phyloP scores from a whole-genome alignment of 2,113 vertebrate genomes.

The cattle (Bos taurus) region DNA sequence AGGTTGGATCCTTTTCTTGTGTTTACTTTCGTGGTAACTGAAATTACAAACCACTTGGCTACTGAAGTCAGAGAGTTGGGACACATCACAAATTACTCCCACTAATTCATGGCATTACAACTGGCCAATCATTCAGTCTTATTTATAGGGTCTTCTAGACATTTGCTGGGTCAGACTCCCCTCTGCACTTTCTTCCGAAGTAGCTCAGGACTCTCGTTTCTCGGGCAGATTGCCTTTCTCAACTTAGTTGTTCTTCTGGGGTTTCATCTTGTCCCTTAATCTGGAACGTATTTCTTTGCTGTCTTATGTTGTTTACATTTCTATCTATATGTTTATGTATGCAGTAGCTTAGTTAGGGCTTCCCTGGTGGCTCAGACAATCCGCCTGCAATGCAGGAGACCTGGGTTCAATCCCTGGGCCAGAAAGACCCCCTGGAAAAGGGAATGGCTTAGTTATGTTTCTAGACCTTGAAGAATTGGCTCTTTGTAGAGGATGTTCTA shows the following conservation, averaged over 20 bases:
- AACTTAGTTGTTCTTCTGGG: background rate
- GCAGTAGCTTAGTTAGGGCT: background rate
- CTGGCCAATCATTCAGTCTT: background rate
- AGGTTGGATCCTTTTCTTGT: background rate
- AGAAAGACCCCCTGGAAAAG: background rate
- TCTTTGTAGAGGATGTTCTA: background rate
- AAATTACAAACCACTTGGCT: background rate
- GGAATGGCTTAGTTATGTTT: background rate
- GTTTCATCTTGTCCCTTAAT: background rate
- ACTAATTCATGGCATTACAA: background rate
- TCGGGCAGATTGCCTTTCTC: background rate
- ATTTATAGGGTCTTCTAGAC: background rate
- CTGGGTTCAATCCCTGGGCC: background rate
- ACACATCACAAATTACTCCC: background rate
- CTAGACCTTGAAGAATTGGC: background rate
- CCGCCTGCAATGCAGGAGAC: background rate
- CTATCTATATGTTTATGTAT: background rate
- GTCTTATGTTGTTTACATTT: background rate
- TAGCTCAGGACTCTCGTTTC: background rate
- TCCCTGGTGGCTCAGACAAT: background rate
- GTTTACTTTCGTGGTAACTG: background rate
- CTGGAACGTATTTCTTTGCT: background rate
- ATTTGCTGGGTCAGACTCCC: background rate
- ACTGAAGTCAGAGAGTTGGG: background rate
- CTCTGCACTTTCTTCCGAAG: background rate